Percentiles rank a stretch among this genome's conserved stretches.
Evolutionary conservation across 2,113 vertebrate genomes (phyloP).

Genomic region (Fukomys damarensis): DNA sequence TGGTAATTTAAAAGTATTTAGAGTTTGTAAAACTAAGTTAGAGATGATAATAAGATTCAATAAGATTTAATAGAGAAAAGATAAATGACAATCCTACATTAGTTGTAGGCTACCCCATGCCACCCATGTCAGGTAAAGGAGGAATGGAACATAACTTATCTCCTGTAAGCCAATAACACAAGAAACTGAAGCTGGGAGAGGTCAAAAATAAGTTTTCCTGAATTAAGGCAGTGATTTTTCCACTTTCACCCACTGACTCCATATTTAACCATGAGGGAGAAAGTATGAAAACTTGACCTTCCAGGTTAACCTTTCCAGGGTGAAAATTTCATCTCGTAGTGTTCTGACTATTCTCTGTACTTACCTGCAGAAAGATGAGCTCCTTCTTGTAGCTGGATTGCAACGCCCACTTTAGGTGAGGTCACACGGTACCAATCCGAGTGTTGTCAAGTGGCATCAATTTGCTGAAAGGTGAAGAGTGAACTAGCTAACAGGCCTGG

Average conservation of each 20-base stretch:
- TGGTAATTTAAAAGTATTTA: slow-evolving; percentile 14
- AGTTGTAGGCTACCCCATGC: neutral
- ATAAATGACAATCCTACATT: neutral
- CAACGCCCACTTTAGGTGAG: neutral
- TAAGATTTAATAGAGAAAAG: neutral
- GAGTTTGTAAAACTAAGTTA: slow-evolving; percentile 9
- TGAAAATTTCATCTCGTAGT: neutral
- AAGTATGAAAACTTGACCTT: neutral
- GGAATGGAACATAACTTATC: neutral
- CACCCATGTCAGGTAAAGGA: neutral
- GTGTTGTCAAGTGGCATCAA: neutral
- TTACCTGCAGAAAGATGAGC: neutral
- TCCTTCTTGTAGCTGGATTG: neutral
- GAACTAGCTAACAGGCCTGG: neutral
- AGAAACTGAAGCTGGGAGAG: slow-evolving; percentile 6
- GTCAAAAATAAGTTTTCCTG: neutral
- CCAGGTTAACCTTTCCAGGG: neutral
- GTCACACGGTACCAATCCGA: neutral
- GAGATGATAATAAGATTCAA: neutral
- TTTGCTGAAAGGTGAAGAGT: neutral
- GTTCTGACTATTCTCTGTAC: neutral
- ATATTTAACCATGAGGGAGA: neutral
- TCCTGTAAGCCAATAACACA: neutral
- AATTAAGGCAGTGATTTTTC: neutral
- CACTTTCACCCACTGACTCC: neutral